Conservation (phyloP, 35 echinoderm and acorn worm species). For the Strongylocentrotus purpuratus region DNA sequence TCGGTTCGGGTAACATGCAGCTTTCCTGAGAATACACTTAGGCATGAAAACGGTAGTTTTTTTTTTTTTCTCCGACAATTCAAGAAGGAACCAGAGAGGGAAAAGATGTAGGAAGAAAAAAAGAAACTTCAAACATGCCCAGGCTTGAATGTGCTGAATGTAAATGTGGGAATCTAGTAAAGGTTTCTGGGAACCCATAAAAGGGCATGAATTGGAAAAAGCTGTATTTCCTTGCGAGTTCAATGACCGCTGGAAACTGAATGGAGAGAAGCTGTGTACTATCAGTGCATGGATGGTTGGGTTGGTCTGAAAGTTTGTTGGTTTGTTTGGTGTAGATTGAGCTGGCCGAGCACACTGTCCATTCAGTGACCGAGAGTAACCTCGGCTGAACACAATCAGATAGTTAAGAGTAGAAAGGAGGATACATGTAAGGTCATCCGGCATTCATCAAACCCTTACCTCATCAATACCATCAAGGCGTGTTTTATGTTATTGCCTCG, state of each 20-base stretch:
- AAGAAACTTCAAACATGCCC: not conserved
- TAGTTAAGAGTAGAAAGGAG: not conserved
- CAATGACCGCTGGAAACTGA: not conserved
- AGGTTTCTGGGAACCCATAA: not conserved
- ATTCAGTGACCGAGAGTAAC: not conserved
- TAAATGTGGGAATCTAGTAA: not conserved
- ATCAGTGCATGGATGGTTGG: not conserved
- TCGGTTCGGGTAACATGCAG: not conserved
- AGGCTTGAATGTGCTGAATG: not conserved
- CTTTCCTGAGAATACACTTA: not conserved
- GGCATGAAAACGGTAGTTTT: not conserved
- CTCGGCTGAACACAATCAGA: not conserved
- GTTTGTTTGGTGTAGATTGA: not conserved
- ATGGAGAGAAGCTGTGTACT: not conserved
- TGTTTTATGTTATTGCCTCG: not conserved
- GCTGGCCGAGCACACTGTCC: too few relatives aligned
- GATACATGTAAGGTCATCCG: not conserved
- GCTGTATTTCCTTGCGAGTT: not conserved
- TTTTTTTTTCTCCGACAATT: not conserved
- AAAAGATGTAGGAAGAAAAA: not conserved
- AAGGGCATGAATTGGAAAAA: not conserved
- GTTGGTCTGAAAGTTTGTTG: not conserved
- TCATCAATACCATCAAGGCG: not conserved
- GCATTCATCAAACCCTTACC: not conserved
- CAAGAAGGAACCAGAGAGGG: not conserved